Conservation (phyloP, 2,888 invertebrate species). For the Eupithecia exiguata region DNA sequence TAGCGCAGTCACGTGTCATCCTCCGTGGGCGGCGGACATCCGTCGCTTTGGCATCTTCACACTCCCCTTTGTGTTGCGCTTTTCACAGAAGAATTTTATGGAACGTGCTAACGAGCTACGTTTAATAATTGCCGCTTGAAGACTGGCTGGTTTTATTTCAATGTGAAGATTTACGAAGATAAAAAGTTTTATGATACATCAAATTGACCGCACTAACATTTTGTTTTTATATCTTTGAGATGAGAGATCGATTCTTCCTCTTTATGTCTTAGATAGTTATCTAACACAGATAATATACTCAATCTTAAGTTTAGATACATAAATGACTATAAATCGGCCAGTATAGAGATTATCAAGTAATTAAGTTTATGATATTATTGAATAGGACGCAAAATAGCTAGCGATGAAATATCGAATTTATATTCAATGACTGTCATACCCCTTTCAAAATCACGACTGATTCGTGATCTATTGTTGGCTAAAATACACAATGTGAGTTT, state of each 20-base stretch:
- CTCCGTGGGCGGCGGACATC: constrained; percentile 50
- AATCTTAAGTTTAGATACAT: neutral
- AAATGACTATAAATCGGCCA: neutral
- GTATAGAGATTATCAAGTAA: neutral
- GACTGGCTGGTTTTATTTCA: constrained; percentile 22
- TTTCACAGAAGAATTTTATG: constrained; percentile 25
- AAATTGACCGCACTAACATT: neutral
- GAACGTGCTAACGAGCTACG: constrained; percentile 35
- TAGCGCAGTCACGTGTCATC: constrained; percentile 54
- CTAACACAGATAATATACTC: neutral
- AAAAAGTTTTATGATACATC: neutral
- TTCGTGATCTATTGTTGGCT: constrained; percentile 43
- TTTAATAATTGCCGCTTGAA: constrained; percentile 38
- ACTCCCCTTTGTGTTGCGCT: constrained; percentile 28
- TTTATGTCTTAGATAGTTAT: neutral
- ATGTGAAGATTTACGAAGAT: neutral
- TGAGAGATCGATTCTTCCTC: neutral
- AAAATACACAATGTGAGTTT: constrained; percentile 37
- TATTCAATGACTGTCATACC: constrained; percentile 56
- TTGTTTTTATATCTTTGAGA: neutral
- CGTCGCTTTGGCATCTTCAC: constrained; percentile 42
- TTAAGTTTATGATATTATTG: neutral
- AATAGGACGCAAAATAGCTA: neutral
- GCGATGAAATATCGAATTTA: constrained; percentile 43
- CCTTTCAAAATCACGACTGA: constrained; percentile 52